Evolutionary conservation across 2,797 vertebrate genomes (phyloP).

Genomic region (Lithobates sylvaticus): DNA sequence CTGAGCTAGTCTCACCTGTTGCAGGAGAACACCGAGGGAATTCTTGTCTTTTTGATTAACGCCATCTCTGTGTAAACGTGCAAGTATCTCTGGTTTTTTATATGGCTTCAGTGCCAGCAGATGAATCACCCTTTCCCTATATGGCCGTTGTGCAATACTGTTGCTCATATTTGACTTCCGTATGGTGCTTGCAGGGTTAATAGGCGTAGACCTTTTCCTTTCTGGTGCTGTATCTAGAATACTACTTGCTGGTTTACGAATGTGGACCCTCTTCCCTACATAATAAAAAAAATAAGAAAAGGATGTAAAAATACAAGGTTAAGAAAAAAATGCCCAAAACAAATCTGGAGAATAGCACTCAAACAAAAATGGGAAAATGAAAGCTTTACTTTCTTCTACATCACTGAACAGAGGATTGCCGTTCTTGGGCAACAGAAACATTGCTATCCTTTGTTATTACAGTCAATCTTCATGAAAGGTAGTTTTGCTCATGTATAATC

Average conservation of each 20-base stretch:
- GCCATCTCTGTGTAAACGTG: constrained; percentile 88
- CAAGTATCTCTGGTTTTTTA: constrained; percentile 92
- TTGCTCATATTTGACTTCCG: constrained; percentile 82
- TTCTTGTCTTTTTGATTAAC: constrained; percentile 91
- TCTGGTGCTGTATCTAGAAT: constrained; percentile 81
- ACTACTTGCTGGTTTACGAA: constrained; percentile 82
- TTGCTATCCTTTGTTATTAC: background rate
- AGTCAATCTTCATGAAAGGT: too few relatives aligned
- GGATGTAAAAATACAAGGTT: background rate
- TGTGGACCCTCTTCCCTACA: constrained; percentile 88
- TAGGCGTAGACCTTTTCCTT: constrained; percentile 88
- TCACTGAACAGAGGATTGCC: too few relatives aligned
- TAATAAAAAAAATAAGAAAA: too few relatives aligned
- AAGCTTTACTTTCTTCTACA: background rate
- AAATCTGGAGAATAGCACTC: background rate
- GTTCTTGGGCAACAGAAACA: background rate
- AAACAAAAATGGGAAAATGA: background rate
- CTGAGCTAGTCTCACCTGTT: constrained; percentile 78
- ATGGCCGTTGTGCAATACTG: constrained; percentile 82
- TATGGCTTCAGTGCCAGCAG: constrained; percentile 88
- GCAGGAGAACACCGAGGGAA: constrained; percentile 84
- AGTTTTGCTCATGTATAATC: background rate
- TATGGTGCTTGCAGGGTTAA: constrained; percentile 87
- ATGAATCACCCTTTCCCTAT: constrained; percentile 89
- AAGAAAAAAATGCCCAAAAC: background rate